Evolutionary conservation across 1,140 invertebrate species (phyloP).

Genomic region (Drosophila azteca): DNA sequence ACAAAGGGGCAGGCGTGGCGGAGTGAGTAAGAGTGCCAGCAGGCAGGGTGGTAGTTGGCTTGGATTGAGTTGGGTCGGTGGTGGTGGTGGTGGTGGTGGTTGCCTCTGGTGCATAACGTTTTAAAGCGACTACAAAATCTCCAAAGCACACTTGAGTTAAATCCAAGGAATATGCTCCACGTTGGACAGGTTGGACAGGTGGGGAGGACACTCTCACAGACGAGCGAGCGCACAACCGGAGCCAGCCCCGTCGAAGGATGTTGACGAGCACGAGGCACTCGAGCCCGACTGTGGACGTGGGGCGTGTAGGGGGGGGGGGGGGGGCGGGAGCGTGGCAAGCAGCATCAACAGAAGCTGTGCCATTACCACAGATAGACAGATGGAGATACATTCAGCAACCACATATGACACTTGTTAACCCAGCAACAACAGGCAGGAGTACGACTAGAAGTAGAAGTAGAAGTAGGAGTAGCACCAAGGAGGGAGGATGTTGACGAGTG

Average conservation of each 20-base stretch:
- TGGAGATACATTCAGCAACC: slow-evolving; percentile 49
- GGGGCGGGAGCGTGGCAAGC: background rate
- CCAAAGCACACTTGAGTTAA: slow-evolving; percentile 80
- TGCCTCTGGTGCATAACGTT: slow-evolving; percentile 32
- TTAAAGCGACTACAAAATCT: slow-evolving; percentile 78
- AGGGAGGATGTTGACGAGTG: background rate
- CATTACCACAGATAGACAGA: slow-evolving; percentile 45
- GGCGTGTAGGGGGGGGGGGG: background rate
- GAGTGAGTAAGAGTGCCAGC: background rate
- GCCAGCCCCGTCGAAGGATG: slow-evolving; percentile 18
- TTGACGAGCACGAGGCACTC: slow-evolving; percentile 1
- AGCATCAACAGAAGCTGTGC: slow-evolving; percentile 27
- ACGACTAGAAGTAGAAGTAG: no score
- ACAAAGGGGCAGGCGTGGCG: slow-evolving; percentile 3
- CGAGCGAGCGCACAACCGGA: background rate
- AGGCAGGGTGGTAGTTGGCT: background rate
- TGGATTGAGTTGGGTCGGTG: background rate
- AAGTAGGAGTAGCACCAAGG: background rate
- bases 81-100: slow-evolving; percentile 1
- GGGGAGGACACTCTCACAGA: slow-evolving; percentile 1
- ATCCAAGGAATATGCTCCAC: slow-evolving; percentile 61
- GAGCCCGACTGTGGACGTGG: background rate
- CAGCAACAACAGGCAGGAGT: slow-evolving; percentile 47
- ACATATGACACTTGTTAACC: slow-evolving; percentile 81
- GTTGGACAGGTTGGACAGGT: slow-evolving; percentile 48